phyloP scores from a whole-genome alignment of 2,113 vertebrate genomes.

The Rhea americana region DNA sequence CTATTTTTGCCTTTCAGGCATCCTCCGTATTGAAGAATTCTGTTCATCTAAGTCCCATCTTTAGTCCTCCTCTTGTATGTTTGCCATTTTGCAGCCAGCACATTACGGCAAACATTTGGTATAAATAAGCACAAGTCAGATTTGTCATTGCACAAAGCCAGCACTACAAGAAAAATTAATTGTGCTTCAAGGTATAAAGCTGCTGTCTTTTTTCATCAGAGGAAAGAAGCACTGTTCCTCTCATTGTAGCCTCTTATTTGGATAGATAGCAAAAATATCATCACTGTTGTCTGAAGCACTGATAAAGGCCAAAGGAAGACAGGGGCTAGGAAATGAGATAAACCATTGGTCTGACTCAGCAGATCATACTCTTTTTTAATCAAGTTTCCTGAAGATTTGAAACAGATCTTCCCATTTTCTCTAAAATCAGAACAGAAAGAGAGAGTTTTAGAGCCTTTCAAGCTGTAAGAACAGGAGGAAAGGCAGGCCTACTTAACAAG shows the following conservation, averaged over 20 bases:
- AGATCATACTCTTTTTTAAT: conserved; percentile 38
- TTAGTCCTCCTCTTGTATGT: background rate
- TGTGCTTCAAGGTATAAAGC: background rate
- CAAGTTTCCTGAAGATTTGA: conserved; percentile 13
- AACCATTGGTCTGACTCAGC: conserved; percentile 22
- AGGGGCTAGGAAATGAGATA: background rate
- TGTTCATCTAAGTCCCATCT: background rate
- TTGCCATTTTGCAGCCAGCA: background rate
- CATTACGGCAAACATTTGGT: conserved; percentile 15
- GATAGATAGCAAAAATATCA: background rate
- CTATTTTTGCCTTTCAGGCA: background rate
- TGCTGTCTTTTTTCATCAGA: background rate
- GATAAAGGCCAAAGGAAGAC: conserved; percentile 15
- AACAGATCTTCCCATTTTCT: conserved; percentile 47
- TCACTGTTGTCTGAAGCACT: background rate
- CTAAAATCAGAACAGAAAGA: background rate
- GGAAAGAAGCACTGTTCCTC: background rate
- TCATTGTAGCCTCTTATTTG: background rate
- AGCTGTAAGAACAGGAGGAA: conserved; percentile 38
- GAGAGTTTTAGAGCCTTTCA: conserved; percentile 39
- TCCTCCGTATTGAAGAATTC: background rate
- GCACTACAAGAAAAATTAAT: background rate
- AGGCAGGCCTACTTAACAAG: conserved; percentile 21
- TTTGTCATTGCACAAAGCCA: background rate
- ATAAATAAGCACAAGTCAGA: background rate